Base-by-base conservation (phyloP, 2,888 invertebrate species). In the Bruchidius siliquastri region DNA sequence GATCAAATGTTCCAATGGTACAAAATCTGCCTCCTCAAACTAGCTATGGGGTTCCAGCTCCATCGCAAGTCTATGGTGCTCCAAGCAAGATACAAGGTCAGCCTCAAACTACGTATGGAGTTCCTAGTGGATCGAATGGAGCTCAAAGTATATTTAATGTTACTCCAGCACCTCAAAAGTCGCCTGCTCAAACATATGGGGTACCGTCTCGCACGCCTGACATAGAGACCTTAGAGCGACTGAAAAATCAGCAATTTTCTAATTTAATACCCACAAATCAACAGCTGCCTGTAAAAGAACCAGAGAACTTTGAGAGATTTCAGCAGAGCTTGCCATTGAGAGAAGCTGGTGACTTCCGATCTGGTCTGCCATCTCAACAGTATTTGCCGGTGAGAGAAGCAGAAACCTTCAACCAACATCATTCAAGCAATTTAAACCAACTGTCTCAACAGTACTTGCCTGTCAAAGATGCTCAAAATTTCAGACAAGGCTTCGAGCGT, bases 191-290 rank as follows among this genome's bases (percentile, higher is more conserved):
- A 13, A 49, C 49, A 66, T 79, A 79, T 71, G 79, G 79, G 10
- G 75, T 73, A 69, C 78, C 78, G 18, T 74, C 77, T 69, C 21
- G 73, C 13, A 74, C 49, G 0, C 49, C 71, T 67, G 74, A 75
- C 4, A 68, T 78, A 20, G 79, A 79, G 71, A 77, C 77, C n/a
- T 76, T 79, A 18, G 79, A 76, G 22, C 72, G 75, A 20, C 20
- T 75, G 22, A 74, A 74, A 4, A 66, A 74, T 67, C 68, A 74
- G 8, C 72, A 72, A 32, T 21, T 20, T 32, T 69, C 69, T 69
- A 70, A 70, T 70, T 72, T 67, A 71, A 69, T 69, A 72, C 73
- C 73, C 20, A 73, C 71, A n/a, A 72, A 67, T 20, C 77, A 78
- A 71, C 75, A 76, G 68, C 68, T 78, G 70, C 77, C 77, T 0